Evolutionary conservation across 2,888 invertebrate species (phyloP).

Genomic region (Mythimna vitellina): DNA sequence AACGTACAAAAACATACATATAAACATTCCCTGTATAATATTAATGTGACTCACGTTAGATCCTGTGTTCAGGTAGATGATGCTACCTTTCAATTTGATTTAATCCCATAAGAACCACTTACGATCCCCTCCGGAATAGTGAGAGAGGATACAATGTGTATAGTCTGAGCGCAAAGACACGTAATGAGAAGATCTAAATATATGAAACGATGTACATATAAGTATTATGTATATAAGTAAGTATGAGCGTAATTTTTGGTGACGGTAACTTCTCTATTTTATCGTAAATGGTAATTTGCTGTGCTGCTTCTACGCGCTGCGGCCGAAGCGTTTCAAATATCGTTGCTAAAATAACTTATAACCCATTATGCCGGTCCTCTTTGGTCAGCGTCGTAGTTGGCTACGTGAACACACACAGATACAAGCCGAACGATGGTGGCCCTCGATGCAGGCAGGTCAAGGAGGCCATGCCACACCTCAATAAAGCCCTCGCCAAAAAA

Average conservation of each 20-base stretch:
- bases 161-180: slow-evolving; percentile 30
- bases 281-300: not conserved
- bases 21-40: too few relatives aligned
- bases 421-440: too few relatives aligned
- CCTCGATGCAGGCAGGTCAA: too few relatives aligned
- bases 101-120: slow-evolving; percentile 49
- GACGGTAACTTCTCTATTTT: not conserved
- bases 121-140: slow-evolving; percentile 29
- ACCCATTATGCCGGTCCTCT: too few relatives aligned
- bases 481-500: too few relatives aligned
- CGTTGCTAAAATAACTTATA: not conserved
- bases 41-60: not conserved
- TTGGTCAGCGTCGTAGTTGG: too few relatives aligned
- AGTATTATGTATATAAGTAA: not conserved
- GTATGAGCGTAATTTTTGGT: not conserved
- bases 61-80: slow-evolving; percentile 34
- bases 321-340: not conserved
- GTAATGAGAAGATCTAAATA: slow-evolving; percentile 18
- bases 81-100: slow-evolving; percentile 41
- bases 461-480: too few relatives aligned
- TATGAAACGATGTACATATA: not conserved
- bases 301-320: not conserved
- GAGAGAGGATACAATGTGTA: not conserved
- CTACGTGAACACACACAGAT: too few relatives aligned
- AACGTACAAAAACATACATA: too few relatives aligned